phyloP scores from a whole-genome alignment of 2,113 vertebrate genomes.

The Centropristis striata region DNA sequence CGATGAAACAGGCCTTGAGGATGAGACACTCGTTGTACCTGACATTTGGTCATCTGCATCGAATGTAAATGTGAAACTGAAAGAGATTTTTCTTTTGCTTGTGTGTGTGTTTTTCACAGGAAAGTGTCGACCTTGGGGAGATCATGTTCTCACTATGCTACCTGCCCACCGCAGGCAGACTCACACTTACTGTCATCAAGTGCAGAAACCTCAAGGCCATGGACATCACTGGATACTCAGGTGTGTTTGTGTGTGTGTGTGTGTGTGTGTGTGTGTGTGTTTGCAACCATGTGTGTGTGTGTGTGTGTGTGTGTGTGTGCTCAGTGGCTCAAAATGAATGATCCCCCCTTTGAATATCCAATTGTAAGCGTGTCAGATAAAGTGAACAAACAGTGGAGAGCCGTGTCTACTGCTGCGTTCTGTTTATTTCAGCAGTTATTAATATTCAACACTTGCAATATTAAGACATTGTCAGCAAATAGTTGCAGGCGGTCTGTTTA shows the following conservation, averaged over 20 bases:
- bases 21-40: not conserved
- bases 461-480: slow-evolving; percentile 65
- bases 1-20: slow-evolving; percentile 3
- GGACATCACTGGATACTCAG: slow-evolving; percentile 99
- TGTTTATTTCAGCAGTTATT: slow-evolving; percentile 65
- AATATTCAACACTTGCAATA: slow-evolving; percentile 50
- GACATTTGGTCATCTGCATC: not conserved
- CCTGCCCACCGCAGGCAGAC: slow-evolving; percentile 96
- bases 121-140: slow-evolving; percentile 98
- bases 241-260: slow-evolving; percentile 59
- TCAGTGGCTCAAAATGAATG: slow-evolving; percentile 26
- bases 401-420: not conserved
- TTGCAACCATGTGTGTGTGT: not conserved
- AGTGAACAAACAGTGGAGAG: slow-evolving; percentile 37
- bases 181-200: slow-evolving; percentile 98
- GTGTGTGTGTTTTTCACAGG: slow-evolving; percentile 84
- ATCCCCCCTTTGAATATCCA: slow-evolving; percentile 8
- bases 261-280: not conserved
- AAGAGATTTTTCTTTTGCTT: slow-evolving; percentile 9
- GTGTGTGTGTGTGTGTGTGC: not conserved
- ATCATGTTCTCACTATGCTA: slow-evolving; percentile 99
- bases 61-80: slow-evolving; percentile 36
- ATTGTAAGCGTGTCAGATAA: slow-evolving; percentile 36
- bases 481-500: slow-evolving; percentile 42
- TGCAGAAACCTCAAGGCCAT: slow-evolving; percentile 99